Evolutionary conservation across 2,113 vertebrate species (phyloP).

Genomic region (Phaethon lepturus): DNA sequence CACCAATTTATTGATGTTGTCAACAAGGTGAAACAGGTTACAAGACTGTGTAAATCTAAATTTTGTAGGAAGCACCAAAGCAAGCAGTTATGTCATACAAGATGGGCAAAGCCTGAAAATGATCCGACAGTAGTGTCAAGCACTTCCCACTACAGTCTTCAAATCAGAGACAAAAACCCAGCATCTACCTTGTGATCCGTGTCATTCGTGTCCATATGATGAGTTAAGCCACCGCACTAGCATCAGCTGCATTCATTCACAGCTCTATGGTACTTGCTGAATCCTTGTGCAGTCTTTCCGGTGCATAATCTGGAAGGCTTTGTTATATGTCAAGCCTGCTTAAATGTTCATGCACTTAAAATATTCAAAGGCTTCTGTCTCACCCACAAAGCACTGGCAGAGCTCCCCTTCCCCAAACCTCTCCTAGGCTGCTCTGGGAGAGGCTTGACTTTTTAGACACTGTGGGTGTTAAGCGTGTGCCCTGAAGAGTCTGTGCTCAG

Average conservation of each 20-base stretch:
- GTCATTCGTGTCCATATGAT: background rate
- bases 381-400: background rate
- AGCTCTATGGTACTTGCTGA: background rate
- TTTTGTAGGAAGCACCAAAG: background rate
- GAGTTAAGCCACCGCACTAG: background rate
- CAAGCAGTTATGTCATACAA: background rate
- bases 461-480: background rate
- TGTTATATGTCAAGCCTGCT: background rate
- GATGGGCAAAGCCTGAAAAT: background rate
- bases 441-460: background rate
- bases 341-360: slow-evolving; percentile 3
- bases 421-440: background rate
- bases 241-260: background rate
- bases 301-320: background rate
- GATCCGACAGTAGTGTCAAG: background rate
- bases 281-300: background rate
- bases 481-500: background rate
- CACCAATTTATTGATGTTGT: background rate
- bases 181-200: background rate
- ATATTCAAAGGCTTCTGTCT: background rate
- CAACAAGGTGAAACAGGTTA: background rate
- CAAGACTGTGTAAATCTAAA: background rate
- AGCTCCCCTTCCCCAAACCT: background rate
- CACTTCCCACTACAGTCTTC: background rate
- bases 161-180: background rate